Base-by-base conservation (phyloP, 1,140 invertebrate genomes). In the Aradophagus sp. region DNA sequence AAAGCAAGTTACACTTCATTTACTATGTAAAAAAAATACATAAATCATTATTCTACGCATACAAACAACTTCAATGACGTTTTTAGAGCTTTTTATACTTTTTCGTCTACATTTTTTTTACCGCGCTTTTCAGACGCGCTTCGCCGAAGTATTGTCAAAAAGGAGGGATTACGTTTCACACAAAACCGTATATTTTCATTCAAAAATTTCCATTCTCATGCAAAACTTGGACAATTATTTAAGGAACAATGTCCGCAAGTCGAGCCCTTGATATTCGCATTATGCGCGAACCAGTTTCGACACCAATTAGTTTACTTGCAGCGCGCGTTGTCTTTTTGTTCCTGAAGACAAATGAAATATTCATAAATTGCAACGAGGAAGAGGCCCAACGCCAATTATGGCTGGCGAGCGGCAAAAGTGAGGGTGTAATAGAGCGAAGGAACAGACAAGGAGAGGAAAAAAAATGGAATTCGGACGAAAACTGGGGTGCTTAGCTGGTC, bases 261-360 rank as follows among this genome's bases (percentile, higher is more conserved):
- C 1, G 11, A 12, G 35, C 52, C 48, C 65, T 63, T 41, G 48
- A 31, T n/a, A 41, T 35, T 63, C 19, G 71, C 23, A 62, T 65
- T 74, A 72, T 69, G 23, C 29, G 35, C 35, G 59, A 80, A 80
- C 79, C 77, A 75, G 79, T 79, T 77, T 69, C 20, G 63, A 44
- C n/a, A 27, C 53, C 78, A 75, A 75, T 80, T 80, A 78, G 70
- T 65, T 53, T 17, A 48, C 48, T 27, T 6, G 44, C 47, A 23
- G 47, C 17, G 47, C 17, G 58, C 35, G 56, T 47, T 68, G 34
- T 56, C 32, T 62, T 70, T 63, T 70, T 72, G 13, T 52, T 36
- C 27, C 53, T 48, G 55, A 44, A 66, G 50, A 52, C 32, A 59
- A 68, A 72, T 59, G 38, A 50, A 42, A 56, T 44, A 69, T 69